phyloP scores from a whole-genome alignment of 2,797 vertebrate species.

The Staurois parvus region DNA sequence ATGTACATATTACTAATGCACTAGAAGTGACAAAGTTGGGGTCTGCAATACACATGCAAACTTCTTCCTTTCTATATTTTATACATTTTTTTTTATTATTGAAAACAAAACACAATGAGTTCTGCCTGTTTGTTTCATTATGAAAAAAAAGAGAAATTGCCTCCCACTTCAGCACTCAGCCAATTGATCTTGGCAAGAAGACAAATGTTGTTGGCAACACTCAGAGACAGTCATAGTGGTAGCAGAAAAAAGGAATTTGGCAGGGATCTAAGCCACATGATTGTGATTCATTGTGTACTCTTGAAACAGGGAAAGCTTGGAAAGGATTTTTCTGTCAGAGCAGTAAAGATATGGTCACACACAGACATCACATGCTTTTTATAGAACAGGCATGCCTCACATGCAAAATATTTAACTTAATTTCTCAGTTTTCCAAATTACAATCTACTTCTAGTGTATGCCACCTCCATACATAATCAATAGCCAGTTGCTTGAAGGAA shows the following conservation, averaged over 20 bases:
- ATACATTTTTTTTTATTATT: slow-evolving; percentile 15
- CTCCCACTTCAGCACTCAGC: slow-evolving; percentile 61
- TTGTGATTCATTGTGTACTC: slow-evolving; percentile 83
- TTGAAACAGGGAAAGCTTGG: slow-evolving; percentile 78
- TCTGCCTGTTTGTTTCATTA: slow-evolving; percentile 62
- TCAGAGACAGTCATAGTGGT: slow-evolving; percentile 74
- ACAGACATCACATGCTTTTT: slow-evolving; percentile 88
- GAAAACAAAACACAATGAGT: slow-evolving; percentile 22
- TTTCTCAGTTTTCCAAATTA: slow-evolving; percentile 75
- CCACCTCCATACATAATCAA: slow-evolving; percentile 74
- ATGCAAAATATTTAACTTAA: slow-evolving; percentile 88
- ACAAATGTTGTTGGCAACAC: slow-evolving; percentile 79
- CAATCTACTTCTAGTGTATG: slow-evolving; percentile 67
- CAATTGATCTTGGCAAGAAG: slow-evolving; percentile 77
- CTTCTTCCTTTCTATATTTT: slow-evolving; percentile 26
- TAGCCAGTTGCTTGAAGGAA: slow-evolving; percentile 75
- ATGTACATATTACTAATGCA: background rate
- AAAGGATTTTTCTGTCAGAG: slow-evolving; percentile 77
- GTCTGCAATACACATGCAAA: background rate
- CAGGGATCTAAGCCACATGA: slow-evolving; percentile 79
- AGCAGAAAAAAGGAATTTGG: slow-evolving; percentile 82
- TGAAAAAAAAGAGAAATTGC: slow-evolving; percentile 47
- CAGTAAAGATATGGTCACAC: slow-evolving; percentile 78
- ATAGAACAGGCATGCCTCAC: slow-evolving; percentile 82
- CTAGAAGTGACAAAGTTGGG: background rate